Evolutionary conservation across 2,113 vertebrate species (phyloP).

Genomic region (Raphicerus campestris): DNA sequence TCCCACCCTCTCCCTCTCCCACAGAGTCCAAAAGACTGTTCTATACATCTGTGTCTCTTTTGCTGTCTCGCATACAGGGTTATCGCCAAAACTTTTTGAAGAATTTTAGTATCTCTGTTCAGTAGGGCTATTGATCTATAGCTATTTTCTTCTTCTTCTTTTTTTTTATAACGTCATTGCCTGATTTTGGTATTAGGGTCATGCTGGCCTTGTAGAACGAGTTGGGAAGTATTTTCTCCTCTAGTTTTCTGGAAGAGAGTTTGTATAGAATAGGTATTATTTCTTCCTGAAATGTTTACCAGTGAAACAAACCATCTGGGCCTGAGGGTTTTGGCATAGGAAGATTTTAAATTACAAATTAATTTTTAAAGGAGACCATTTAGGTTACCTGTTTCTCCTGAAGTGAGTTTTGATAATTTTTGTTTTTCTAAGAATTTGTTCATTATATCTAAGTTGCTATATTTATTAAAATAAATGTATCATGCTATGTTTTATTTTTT

Average conservation of each 20-base stretch:
- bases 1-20: too few species aligned
- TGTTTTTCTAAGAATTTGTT: background rate
- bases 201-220: background rate
- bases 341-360: conserved; percentile 15
- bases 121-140: background rate
- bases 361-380: background rate
- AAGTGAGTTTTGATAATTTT: background rate
- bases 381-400: background rate
- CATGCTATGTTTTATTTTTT: background rate
- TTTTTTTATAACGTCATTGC: background rate
- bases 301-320: background rate
- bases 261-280: background rate
- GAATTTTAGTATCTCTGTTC: background rate
- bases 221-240: background rate
- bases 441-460: background rate
- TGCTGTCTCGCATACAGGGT: too few species aligned
- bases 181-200: background rate
- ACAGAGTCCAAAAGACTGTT: too few species aligned
- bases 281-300: background rate
- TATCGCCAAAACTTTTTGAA: background rate
- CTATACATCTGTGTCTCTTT: too few species aligned
- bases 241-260: background rate
- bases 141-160: background rate
- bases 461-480: background rate
- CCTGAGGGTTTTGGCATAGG: background rate